phyloP scores from a whole-genome alignment of 2,113 vertebrate genomes.

The Nothocercus nigrocapillus region DNA sequence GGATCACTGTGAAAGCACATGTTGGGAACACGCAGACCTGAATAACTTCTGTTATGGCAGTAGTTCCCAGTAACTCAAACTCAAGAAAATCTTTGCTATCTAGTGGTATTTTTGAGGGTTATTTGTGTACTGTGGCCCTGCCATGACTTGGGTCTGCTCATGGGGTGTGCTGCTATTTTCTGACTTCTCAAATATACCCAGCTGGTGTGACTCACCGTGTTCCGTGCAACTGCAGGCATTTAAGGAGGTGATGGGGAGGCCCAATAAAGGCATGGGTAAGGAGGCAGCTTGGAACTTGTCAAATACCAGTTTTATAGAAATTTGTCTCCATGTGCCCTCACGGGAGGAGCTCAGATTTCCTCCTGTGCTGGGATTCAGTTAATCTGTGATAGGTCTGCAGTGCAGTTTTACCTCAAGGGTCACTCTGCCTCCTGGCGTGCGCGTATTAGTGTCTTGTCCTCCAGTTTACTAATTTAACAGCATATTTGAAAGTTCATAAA shows the following conservation, averaged over 20 bases:
- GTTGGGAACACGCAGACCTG: background rate
- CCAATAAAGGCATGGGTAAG: background rate
- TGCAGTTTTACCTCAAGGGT: background rate
- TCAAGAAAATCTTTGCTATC: background rate
- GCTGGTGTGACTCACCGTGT: background rate
- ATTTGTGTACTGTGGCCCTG: background rate
- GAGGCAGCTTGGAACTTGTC: background rate
- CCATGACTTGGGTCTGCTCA: background rate
- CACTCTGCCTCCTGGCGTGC: background rate
- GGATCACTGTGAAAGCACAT: background rate
- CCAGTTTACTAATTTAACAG: conserved; percentile 67
- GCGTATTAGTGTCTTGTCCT: conserved; percentile 1
- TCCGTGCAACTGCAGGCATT: background rate
- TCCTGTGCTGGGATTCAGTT: conserved; percentile 17
- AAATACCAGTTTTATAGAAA: conserved; percentile 7
- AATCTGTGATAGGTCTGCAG: background rate
- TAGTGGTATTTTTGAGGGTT: background rate
- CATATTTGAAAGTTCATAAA: conserved; percentile 49
- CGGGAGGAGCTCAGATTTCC: background rate
- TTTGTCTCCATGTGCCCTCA: background rate
- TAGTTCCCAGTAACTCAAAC: background rate
- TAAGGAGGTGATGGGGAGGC: background rate
- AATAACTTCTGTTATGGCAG: background rate
- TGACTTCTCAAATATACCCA: background rate
- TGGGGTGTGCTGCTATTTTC: background rate